Conservation (phyloP, 2,113 vertebrate genomes). For the Grantiella picta region DNA sequence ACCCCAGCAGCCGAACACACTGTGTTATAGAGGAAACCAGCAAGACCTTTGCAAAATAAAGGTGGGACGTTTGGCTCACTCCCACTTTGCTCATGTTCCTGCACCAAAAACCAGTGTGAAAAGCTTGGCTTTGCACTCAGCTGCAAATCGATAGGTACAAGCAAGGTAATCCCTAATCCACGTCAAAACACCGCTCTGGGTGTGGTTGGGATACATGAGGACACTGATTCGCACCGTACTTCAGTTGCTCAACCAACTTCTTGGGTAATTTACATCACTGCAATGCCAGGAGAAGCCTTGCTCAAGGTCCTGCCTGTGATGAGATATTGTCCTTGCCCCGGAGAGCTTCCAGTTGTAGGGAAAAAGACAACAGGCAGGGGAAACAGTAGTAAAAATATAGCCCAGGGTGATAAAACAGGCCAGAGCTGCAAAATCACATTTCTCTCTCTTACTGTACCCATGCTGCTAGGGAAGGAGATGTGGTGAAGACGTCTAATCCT, state of each 20-base stretch:
- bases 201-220: background rate
- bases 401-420: background rate
- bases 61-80: background rate
- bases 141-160: background rate
- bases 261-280: background rate
- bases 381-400: background rate
- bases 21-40: background rate
- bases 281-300: background rate
- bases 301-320: background rate
- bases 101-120: background rate
- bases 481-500: background rate
- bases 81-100: background rate
- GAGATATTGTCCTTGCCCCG: background rate
- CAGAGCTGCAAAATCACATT: background rate
- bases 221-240: background rate
- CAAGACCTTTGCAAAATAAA: background rate
- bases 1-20: background rate
- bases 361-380: background rate
- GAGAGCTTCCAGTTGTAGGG: background rate
- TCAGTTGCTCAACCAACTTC: background rate
- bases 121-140: background rate
- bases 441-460: background rate
- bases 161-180: background rate
- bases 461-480: fast-evolving
- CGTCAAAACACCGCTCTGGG: background rate